Percentiles rank a stretch among this genome's conserved stretches.
phyloP scores from a whole-genome alignment of 2,888 invertebrate genomes.

The Folsomia manolachei region DNA sequence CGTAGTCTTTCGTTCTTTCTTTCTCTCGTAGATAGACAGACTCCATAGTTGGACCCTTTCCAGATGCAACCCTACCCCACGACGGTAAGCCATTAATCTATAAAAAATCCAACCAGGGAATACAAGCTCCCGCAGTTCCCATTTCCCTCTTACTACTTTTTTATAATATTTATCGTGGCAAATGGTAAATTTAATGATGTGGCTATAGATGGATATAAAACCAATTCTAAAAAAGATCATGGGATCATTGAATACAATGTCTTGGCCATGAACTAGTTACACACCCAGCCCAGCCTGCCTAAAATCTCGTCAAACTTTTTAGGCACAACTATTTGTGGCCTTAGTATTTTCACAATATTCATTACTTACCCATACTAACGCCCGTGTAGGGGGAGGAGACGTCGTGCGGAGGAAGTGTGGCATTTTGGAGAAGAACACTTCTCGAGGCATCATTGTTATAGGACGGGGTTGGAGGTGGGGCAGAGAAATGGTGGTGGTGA shows the following conservation, averaged over 20 bases:
- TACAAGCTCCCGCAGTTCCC: background rate
- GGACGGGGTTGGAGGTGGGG: constrained; percentile 52
- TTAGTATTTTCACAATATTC: no score
- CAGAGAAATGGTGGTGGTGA: constrained; percentile 56
- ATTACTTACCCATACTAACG: constrained; percentile 52
- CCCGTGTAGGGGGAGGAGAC: constrained; percentile 61
- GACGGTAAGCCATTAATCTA: background rate
- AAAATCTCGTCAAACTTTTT: no score
- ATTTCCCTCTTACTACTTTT: background rate
- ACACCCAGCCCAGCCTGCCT: no score
- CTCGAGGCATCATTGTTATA: constrained; percentile 49
- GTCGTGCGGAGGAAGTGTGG: constrained; percentile 63
- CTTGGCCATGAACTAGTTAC: no score
- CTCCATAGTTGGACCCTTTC: no score
- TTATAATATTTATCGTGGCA: no score
- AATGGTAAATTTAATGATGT: no score
- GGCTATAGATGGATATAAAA: no score
- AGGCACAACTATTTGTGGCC: no score
- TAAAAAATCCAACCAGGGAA: background rate
- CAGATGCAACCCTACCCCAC: background rate
- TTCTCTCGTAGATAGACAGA: background rate
- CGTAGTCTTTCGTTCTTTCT: background rate
- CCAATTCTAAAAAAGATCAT: no score
- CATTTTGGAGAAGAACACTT: constrained; percentile 65
- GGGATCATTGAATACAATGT: no score